Percentiles rank a stretch among this genome's conserved stretches.
Conservation (phyloP, 2,797 vertebrate genomes). For the Cyclura pinguis region DNA sequence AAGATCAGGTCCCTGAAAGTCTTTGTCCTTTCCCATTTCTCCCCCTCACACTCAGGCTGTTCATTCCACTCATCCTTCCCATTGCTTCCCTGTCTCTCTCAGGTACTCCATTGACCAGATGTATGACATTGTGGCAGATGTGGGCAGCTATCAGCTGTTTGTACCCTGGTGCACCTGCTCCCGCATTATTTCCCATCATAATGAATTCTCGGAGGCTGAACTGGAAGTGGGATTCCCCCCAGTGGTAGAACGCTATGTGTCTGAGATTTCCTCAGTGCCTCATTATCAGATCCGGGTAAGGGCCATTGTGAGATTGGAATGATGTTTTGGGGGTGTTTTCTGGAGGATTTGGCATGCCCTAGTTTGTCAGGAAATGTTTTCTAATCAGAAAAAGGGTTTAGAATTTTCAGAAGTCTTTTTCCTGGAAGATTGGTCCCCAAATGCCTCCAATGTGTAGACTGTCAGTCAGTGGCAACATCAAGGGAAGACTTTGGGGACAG, state of each 20-base stretch:
- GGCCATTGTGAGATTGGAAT: neutral
- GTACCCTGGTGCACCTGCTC: slow-evolving; percentile 88
- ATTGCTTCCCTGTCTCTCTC: slow-evolving; percentile 2
- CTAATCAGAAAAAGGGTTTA: neutral
- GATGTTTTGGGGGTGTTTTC: neutral
- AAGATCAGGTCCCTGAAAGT: neutral
- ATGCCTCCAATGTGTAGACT: neutral
- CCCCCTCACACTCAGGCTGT: neutral
- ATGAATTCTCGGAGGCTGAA: slow-evolving; percentile 67
- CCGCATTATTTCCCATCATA: slow-evolving; percentile 67
- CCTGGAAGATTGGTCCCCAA: neutral
- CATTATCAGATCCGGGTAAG: slow-evolving; percentile 84
- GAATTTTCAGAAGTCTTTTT: neutral
- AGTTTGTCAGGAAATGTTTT: neutral
- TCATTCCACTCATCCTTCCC: neutral
- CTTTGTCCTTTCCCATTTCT: neutral
- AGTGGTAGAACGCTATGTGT: slow-evolving; percentile 82
- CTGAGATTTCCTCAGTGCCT: slow-evolving; percentile 80
- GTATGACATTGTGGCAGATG: slow-evolving; percentile 80
- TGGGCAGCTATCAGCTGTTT: slow-evolving; percentile 84
- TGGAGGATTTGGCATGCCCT: neutral
- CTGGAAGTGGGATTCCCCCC: slow-evolving; percentile 86
- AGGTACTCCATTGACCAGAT: slow-evolving; percentile 85
- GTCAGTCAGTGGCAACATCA: neutral
- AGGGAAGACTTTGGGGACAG: neutral